phyloP scores from a whole-genome alignment of 2,797 vertebrate genomes.

The Echeneis naucrates region DNA sequence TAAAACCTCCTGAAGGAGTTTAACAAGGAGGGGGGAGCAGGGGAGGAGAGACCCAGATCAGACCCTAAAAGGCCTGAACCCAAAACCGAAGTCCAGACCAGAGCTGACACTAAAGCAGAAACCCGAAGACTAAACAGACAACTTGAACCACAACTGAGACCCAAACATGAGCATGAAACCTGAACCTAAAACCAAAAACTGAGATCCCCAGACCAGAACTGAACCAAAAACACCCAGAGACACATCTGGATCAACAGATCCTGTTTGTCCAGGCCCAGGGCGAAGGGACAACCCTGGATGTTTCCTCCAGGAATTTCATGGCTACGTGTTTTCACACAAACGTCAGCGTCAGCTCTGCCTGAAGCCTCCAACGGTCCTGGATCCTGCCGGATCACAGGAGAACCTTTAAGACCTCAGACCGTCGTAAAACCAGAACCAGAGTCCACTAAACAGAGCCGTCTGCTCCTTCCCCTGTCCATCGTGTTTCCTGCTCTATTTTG shows the following conservation, averaged over 20 bases:
- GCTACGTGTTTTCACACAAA: background rate
- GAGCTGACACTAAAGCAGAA: too few relatives aligned
- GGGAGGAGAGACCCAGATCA: conserved; percentile 19
- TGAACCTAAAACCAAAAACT: too few relatives aligned
- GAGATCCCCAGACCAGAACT: too few relatives aligned
- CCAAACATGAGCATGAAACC: too few relatives aligned
- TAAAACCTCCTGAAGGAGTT: conserved; percentile 34
- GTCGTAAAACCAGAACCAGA: conserved; percentile 14
- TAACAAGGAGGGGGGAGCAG: conserved; percentile 19
- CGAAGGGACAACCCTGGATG: background rate
- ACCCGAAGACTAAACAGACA: too few relatives aligned
- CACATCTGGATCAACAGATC: too few relatives aligned
- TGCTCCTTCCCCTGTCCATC: conserved; percentile 54
- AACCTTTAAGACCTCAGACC: conserved; percentile 24
- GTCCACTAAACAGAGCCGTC: conserved; percentile 23
- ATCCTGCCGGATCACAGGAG: conserved; percentile 13
- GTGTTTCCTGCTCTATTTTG: conserved; percentile 68
- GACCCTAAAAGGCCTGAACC: background rate
- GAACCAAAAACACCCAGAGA: too few relatives aligned
- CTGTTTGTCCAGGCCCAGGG: too few relatives aligned
- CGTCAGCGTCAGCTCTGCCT: background rate
- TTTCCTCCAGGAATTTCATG: background rate
- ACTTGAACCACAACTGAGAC: too few relatives aligned
- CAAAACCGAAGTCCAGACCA: too few relatives aligned
- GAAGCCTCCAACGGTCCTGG: too few relatives aligned